Conservation (phyloP, 2,797 vertebrate genomes). For the Prionace glauca region DNA sequence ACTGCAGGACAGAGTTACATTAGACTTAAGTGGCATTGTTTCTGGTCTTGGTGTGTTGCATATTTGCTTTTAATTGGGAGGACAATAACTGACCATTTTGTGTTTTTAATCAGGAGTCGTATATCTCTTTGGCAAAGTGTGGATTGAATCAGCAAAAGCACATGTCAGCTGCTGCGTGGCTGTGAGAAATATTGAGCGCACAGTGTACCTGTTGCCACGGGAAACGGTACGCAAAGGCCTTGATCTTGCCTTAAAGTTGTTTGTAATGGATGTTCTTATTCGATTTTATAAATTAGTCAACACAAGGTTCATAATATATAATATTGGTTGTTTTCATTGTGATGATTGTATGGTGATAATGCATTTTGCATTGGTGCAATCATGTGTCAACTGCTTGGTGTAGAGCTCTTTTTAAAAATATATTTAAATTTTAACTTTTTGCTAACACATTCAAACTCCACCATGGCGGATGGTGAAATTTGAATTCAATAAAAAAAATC, state of each 20-base stretch:
- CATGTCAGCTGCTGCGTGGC: constrained; percentile 89
- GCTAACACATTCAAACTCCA: too few species aligned
- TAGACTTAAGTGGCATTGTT: neutral
- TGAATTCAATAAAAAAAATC: too few species aligned
- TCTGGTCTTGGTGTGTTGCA: neutral
- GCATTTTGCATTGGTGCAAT: neutral
- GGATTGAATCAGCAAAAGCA: constrained; percentile 77
- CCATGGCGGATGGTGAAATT: too few species aligned
- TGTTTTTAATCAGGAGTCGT: constrained; percentile 70
- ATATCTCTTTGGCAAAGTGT: constrained; percentile 94
- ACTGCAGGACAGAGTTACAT: neutral
- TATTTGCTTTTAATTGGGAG: neutral
- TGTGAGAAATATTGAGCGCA: constrained; percentile 91
- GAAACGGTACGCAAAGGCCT: constrained; percentile 65
- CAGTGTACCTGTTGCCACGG: constrained; percentile 82
- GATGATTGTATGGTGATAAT: neutral
- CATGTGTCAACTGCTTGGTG: neutral
- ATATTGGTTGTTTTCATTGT: neutral
- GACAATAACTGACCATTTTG: neutral
- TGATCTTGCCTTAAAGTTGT: neutral
- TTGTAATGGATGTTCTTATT: constrained; percentile 1
- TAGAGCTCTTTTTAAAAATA: neutral
- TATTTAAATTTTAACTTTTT: neutral
- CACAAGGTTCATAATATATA: neutral
- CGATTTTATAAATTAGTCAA: constrained; percentile 22